Evolutionary conservation across 2,888 invertebrate species (phyloP).

Genomic region (Chirona hameri): DNA sequence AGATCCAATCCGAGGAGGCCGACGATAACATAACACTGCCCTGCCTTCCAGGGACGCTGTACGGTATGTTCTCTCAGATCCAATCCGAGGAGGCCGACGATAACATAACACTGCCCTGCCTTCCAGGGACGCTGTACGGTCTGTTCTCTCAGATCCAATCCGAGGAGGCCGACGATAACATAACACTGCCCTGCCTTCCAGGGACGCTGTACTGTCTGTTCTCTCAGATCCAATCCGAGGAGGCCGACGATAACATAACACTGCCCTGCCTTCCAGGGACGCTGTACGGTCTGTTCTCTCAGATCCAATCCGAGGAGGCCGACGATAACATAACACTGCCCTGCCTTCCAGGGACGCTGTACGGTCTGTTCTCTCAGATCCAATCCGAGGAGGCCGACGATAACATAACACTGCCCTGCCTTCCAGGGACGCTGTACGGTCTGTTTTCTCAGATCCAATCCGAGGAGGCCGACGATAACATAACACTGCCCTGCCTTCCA

Average conservation of each 20-base stretch:
- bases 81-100: constrained; percentile 60
- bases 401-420: constrained; percentile 46
- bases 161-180: constrained; percentile 60
- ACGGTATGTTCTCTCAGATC: constrained; percentile 67
- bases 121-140: constrained; percentile 60
- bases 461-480: constrained; percentile 60
- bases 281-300: constrained; percentile 64
- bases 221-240: constrained; percentile 57
- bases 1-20: constrained; percentile 57
- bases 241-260: constrained; percentile 64
- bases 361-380: constrained; percentile 67
- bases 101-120: constrained; percentile 46
- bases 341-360: constrained; percentile 55
- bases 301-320: constrained; percentile 57
- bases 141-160: constrained; percentile 62
- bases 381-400: constrained; percentile 60
- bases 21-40: constrained; percentile 63
- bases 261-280: constrained; percentile 53
- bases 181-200: constrained; percentile 48
- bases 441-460: constrained; percentile 62
- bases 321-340: constrained; percentile 63
- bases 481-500: constrained; percentile 48
- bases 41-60: constrained; percentile 55
- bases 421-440: constrained; percentile 60
- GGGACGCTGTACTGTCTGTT: constrained; percentile 65